Conservation (phyloP, 2,113 vertebrate species). For the Zonotrichia leucophrys region DNA sequence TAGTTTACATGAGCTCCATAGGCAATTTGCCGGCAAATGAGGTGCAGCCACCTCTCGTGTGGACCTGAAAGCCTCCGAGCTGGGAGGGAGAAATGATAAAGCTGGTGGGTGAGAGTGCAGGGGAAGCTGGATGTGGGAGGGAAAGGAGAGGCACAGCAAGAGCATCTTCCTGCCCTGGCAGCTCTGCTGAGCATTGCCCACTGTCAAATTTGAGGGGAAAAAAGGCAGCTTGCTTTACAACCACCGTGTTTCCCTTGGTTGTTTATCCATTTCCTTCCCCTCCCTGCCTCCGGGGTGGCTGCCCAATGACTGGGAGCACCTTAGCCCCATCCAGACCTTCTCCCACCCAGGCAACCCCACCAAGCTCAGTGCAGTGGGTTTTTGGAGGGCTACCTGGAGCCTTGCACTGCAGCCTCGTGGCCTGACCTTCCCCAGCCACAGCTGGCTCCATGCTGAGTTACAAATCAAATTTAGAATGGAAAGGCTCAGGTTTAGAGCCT, state of each 20-base stretch:
- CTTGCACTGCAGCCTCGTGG: neutral
- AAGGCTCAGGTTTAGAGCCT: neutral
- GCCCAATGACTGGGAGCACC: accelerated
- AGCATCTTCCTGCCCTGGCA: neutral
- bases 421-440: neutral
- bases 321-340: neutral
- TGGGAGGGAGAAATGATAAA: neutral
- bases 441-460: neutral
- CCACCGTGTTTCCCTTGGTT: neutral
- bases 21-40: slow-evolving; percentile 11
- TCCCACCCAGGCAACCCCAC: too few relatives aligned
- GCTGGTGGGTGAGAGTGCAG: neutral
- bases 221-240: neutral
- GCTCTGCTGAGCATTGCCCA: accelerated
- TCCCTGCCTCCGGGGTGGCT: neutral
- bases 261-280: neutral
- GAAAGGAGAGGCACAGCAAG: neutral
- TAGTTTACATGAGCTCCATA: neutral
- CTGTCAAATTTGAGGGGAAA: accelerated
- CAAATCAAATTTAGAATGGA: neutral
- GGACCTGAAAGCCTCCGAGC: neutral
- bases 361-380: neutral
- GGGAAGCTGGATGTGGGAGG: neutral
- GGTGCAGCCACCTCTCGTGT: neutral
- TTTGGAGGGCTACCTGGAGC: neutral